phyloP scores from a whole-genome alignment of 2,888 invertebrate species.

The Aporophyla lueneburgensis region DNA sequence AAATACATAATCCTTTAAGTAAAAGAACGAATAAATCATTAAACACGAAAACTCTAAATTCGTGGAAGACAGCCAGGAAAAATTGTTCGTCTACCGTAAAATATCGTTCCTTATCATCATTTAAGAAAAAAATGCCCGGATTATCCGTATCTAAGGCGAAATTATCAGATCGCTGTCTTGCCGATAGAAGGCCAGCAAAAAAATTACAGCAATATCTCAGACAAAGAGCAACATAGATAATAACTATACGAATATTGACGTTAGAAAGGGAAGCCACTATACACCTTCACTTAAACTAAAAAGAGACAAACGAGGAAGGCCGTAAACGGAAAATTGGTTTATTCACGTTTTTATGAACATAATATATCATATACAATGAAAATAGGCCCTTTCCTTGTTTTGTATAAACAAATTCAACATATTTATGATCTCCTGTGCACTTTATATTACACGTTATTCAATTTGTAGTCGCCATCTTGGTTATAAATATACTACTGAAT shows the following conservation, averaged over 20 bases:
- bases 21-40: conserved; percentile 30
- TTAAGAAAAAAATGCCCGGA: conserved; percentile 60
- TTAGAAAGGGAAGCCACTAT: conserved; percentile 44
- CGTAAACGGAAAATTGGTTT: conserved; percentile 68
- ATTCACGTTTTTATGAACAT: conserved; percentile 73
- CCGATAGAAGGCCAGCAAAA: conserved; percentile 59
- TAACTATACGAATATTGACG: conserved; percentile 62
- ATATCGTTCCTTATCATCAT: conserved; percentile 57
- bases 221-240: conserved; percentile 66
- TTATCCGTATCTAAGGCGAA: conserved; percentile 56
- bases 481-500: conserved; percentile 49
- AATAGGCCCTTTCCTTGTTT: conserved; percentile 67
- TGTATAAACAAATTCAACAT: conserved; percentile 70
- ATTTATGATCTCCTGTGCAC: conserved; percentile 65
- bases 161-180: conserved; percentile 58
- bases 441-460: conserved; percentile 41
- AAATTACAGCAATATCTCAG: conserved; percentile 69
- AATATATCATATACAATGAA: conserved; percentile 74
- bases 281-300: conserved; percentile 25
- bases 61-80: conserved; percentile 35
- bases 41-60: conserved; percentile 38
- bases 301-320: conserved; percentile 56
- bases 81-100: conserved; percentile 43
- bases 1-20: conserved; percentile 20
- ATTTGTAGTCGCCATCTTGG: conserved; percentile 43